Conservation (phyloP, 2,888 invertebrate species). For the Megastigmus dorsalis region DNA sequence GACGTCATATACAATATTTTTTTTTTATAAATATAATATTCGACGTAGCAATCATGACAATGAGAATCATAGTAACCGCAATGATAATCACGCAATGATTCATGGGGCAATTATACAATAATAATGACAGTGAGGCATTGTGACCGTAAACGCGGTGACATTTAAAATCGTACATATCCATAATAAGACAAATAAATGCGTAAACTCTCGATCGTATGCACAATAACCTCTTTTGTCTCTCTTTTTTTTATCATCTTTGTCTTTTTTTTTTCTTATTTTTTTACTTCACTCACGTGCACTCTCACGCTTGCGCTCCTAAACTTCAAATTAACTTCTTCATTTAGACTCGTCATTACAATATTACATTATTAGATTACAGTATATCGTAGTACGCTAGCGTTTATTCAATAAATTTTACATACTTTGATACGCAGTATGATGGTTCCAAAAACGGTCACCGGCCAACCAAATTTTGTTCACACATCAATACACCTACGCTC, state of each 20-base stretch:
- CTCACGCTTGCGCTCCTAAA: conserved; percentile 71
- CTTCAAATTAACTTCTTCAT: conserved; percentile 73
- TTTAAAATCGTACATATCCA: conserved; percentile 65
- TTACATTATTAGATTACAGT: conserved; percentile 75
- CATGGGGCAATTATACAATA: conserved; percentile 61
- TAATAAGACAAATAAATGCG: conserved; percentile 58
- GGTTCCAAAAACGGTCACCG: conserved; percentile 75
- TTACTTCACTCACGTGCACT: conserved; percentile 66
- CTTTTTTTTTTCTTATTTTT: conserved; percentile 58
- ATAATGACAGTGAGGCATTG: conserved; percentile 67
- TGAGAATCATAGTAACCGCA: conserved; percentile 72
- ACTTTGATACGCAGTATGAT: conserved; percentile 75
- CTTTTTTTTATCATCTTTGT: conserved; percentile 63
- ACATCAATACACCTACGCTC: conserved; percentile 75
- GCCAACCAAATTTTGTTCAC: conserved; percentile 75
- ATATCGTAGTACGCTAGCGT: conserved; percentile 74
- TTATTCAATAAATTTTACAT: conserved; percentile 75
- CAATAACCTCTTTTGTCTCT: conserved; percentile 70
- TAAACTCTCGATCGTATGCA: conserved; percentile 70
- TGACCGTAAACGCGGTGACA: conserved; percentile 64
- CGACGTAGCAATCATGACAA: conserved; percentile 64
- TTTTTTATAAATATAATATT: conserved; percentile 63
- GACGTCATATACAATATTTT: conserved; percentile 71
- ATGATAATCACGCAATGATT: conserved; percentile 66
- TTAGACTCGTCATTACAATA: conserved; percentile 75